These are phyloP conservation scores for Motacilla tschutschensis DNA, from an alignment of 2,113 vertebrate species.

Conservation along the genomic window DNA sequence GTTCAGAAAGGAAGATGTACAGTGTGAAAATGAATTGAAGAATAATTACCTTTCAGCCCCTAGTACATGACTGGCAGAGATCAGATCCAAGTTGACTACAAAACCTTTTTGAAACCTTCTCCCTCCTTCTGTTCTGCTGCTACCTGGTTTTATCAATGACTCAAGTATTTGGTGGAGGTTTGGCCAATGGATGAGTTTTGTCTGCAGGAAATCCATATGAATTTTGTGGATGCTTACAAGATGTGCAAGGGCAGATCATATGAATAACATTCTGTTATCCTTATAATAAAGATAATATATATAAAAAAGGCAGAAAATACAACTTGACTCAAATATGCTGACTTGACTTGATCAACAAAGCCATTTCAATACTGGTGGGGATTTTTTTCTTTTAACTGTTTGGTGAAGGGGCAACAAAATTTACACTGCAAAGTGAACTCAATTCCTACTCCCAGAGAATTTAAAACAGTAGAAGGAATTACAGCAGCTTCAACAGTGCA, in stretches of 20 bases:
- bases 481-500: not conserved
- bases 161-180: not conserved
- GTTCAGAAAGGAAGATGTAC: not conserved
- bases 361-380: not conserved
- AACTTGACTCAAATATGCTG: not conserved
- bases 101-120: not conserved
- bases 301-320: not conserved
- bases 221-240: not conserved
- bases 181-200: not conserved
- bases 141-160: not conserved
- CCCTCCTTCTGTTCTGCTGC: not conserved
- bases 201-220: not conserved
- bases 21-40: not conserved
- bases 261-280: not conserved
- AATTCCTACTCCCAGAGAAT: not conserved
- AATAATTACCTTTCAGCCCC: not conserved
- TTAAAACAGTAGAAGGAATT: not conserved
- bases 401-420: not conserved
- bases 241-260: not conserved
- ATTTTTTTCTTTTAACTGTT: not conserved
- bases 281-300: not conserved
- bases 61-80: not conserved
- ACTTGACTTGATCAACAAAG: not conserved
- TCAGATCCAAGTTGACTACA: not conserved
- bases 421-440: fast-evolving